phyloP scores from a whole-genome alignment of 1,140 invertebrate genomes.

The Acromyrmex charruanus region DNA sequence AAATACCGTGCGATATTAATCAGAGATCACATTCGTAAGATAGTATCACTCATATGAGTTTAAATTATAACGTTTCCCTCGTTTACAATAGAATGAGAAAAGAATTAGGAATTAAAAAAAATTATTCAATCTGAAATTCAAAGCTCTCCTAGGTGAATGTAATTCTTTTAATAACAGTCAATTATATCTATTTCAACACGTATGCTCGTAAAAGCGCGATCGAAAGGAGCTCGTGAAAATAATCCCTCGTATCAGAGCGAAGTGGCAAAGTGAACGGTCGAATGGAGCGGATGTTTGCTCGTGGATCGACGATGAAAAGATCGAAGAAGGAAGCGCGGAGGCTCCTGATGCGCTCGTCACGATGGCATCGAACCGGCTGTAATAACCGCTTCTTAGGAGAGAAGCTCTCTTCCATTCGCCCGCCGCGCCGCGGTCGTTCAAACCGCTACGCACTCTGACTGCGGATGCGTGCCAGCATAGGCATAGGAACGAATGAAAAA shows the following conservation, averaged over 20 bases:
- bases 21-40: not conserved
- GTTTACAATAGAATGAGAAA: not conserved
- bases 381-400: slow-evolving; percentile 65
- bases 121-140: slow-evolving; percentile 25
- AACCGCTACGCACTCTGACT: slow-evolving; percentile 35
- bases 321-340: slow-evolving; percentile 61
- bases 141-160: not conserved
- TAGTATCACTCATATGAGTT: not conserved
- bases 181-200: slow-evolving; percentile 15
- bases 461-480: not conserved
- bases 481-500: slow-evolving; percentile 21
- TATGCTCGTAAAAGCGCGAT: slow-evolving; percentile 1
- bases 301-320: slow-evolving; percentile 34
- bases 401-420: not conserved
- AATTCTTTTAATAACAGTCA: slow-evolving; percentile 30
- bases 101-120: not conserved
- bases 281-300: slow-evolving; percentile 58
- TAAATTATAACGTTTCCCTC: slow-evolving; percentile 14
- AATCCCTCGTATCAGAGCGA: not conserved
- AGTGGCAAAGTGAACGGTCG: slow-evolving; percentile 19
- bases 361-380: slow-evolving; percentile 68
- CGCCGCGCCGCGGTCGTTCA: not conserved
- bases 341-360: slow-evolving; percentile 46
- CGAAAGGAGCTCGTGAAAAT: slow-evolving; percentile 33
- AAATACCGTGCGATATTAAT: not conserved